These are phyloP conservation scores for Nesogale talazaci DNA, from an alignment of 2,113 vertebrate species.

Conservation along the genomic window DNA sequence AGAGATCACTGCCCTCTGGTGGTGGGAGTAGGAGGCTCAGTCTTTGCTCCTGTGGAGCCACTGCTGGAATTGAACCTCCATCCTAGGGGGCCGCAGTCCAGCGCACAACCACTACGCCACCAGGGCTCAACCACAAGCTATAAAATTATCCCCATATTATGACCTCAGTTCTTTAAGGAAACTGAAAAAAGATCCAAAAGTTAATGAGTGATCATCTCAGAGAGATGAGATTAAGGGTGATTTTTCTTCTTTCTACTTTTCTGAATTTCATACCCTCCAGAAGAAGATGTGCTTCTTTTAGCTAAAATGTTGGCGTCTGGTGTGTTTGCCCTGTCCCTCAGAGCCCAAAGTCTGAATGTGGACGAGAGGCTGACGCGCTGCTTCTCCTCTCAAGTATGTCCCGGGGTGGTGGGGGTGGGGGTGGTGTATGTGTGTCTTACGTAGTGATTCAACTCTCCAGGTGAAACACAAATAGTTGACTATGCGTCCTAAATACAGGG, in stretches of 20 bases:
- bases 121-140: too few species aligned
- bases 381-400: not conserved
- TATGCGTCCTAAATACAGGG: not conserved
- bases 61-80: too few species aligned
- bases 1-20: too few species aligned
- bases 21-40: too few species aligned
- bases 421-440: not conserved
- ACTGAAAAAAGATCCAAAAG: not conserved
- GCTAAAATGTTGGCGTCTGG: not conserved
- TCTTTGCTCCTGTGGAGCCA: too few species aligned
- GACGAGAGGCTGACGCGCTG: not conserved
- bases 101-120: too few species aligned
- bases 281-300: not conserved
- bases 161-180: not conserved
- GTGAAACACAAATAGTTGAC: not conserved
- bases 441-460: not conserved
- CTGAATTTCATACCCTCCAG: not conserved
- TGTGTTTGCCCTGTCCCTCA: not conserved
- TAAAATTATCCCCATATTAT: not conserved
- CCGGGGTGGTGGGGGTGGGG: too few species aligned
- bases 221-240: not conserved
- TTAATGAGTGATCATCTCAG: slow-evolving; percentile 12
- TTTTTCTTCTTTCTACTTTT: not conserved
- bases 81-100: too few species aligned
- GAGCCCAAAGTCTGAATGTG: not conserved